Evolutionary conservation across 2,888 invertebrate genomes (phyloP).

Genomic region (Anthrax anthrax): DNA sequence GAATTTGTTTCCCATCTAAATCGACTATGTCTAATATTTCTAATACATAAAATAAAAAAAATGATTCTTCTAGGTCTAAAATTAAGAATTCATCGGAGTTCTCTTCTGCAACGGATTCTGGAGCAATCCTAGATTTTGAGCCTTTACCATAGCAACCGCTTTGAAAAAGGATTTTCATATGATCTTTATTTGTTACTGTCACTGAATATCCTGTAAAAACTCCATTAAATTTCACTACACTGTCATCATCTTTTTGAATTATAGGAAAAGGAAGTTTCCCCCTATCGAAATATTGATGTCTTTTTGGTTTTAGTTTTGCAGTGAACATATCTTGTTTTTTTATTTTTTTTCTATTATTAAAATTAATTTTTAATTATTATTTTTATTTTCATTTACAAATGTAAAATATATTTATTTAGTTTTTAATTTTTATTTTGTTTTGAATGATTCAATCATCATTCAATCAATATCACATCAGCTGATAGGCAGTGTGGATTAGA

Average conservation of each 20-base stretch:
- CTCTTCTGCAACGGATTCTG: constrained; percentile 12
- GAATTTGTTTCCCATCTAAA: constrained; percentile 37
- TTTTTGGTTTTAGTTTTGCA: constrained; percentile 17
- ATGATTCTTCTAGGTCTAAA: constrained; percentile 63
- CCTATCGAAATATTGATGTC: constrained; percentile 18
- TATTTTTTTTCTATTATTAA: no score
- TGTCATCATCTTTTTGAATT: constrained; percentile 22
- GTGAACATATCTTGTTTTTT: constrained; percentile 10
- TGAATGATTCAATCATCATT: no score
- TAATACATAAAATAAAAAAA: constrained; percentile 52
- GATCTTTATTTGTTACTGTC: constrained; percentile 42
- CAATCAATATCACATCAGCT: no score
- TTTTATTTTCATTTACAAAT: no score
- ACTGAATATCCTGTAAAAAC: constrained; percentile 54
- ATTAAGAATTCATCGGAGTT: constrained; percentile 29
- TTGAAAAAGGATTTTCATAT: constrained; percentile 46
- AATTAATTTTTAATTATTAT: no score
- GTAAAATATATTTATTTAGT: no score
- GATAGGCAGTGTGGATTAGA: no score
- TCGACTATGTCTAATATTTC: constrained; percentile 50
- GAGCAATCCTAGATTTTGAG: constrained; percentile 39
- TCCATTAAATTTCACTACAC: constrained; percentile 40
- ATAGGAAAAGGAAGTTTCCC: constrained; percentile 35
- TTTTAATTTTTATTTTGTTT: no score
- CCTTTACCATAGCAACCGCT: constrained; percentile 70